phyloP scores from a whole-genome alignment of 1,140 invertebrate genomes.

The Lanistes nyassanus region DNA sequence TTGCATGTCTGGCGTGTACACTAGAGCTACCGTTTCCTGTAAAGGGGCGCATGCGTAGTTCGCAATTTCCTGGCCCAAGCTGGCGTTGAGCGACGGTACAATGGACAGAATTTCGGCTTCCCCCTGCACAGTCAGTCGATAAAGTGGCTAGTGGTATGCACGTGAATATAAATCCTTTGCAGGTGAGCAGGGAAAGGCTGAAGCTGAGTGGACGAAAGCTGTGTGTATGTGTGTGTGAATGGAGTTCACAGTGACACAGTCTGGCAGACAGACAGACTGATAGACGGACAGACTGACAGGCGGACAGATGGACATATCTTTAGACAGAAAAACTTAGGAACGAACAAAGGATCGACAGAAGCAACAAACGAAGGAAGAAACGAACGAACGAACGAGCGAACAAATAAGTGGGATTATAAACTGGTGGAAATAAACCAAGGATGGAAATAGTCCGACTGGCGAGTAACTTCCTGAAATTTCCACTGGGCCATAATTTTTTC shows the following conservation, averaged over 20 bases:
- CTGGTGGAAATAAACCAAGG: no score
- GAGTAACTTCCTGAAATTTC: no score
- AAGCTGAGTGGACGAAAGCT: not conserved
- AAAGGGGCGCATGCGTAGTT: not conserved
- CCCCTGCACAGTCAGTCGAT: not conserved
- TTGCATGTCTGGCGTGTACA: not conserved
- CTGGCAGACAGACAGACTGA: not conserved
- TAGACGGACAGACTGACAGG: not conserved
- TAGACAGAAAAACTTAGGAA: no score
- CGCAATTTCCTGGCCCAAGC: not conserved
- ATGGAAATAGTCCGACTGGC: no score
- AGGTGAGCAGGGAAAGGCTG: not conserved
- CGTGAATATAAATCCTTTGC: no score
- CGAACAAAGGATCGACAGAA: no score
- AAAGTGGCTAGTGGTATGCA: no score
- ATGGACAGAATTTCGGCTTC: slow-evolving; percentile 17
- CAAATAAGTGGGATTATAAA: no score
- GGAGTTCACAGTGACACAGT: not conserved
- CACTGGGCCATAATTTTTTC: not conserved
- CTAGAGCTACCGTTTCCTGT: not conserved
- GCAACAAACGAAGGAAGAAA: no score
- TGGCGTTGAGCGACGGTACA: not conserved
- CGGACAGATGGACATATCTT: not conserved
- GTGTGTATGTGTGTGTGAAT: no score
- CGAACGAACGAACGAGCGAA: no score